Conservation (phyloP, 2,113 vertebrate species). For the Delphinus delphis region DNA sequence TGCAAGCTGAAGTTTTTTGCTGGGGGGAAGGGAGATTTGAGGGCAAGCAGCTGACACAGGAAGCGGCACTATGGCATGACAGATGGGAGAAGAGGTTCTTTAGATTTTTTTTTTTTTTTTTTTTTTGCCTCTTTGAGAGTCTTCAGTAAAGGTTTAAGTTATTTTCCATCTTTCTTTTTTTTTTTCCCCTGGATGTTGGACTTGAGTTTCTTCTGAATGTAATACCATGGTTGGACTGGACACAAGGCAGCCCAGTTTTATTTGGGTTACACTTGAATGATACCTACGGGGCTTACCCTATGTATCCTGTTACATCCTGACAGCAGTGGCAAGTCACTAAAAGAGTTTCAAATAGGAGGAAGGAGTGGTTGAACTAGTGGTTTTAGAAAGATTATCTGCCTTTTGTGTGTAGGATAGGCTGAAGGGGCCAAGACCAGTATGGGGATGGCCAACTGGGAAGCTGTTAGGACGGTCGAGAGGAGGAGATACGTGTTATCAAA, state of each 20-base stretch:
- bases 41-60: too few species aligned
- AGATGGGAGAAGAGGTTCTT: background rate
- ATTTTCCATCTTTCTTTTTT: background rate
- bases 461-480: too few species aligned
- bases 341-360: background rate
- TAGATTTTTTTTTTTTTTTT: too few species aligned
- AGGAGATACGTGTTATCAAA: background rate
- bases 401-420: background rate
- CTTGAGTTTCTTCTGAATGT: background rate
- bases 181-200: background rate
- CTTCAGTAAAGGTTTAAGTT: background rate
- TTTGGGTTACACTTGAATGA: background rate
- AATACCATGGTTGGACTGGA: background rate
- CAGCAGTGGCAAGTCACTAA: background rate
- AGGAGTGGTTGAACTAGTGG: background rate
- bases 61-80: fast-evolving
- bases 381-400: background rate
- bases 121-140: background rate
- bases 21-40: too few species aligned
- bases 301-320: background rate
- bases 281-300: background rate
- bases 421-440: background rate
- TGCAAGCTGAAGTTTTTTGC: background rate
- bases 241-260: background rate
- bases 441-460: background rate